A percentile compares a stretch with the other conserved stretches of the same genome.
These are phyloP conservation scores for Ceratina calcarata DNA, from an alignment of 1,140 invertebrate species.

Conservation along the genomic window DNA sequence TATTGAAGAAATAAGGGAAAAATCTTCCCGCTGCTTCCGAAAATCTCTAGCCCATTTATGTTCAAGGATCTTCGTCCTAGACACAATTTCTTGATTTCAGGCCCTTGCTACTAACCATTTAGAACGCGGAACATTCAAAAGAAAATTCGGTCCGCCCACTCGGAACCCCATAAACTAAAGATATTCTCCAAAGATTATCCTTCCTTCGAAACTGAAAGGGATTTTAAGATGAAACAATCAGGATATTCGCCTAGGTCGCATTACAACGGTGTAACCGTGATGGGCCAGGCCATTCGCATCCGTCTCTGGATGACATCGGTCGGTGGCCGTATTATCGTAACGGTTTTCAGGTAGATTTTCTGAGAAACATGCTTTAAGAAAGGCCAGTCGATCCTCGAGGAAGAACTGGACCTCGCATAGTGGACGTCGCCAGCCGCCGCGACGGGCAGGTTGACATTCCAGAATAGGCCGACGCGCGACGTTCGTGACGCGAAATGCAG, in stretches of 20 bases:
- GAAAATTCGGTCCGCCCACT: not conserved
- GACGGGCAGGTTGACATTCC: conserved; percentile 63
- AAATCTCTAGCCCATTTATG: too few relatives aligned
- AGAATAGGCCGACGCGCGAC: conserved; percentile 47
- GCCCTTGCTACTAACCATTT: not conserved
- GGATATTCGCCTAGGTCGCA: not conserved
- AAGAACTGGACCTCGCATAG: conserved; percentile 66
- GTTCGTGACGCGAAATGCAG: conserved; percentile 49
- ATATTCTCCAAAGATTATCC: not conserved
- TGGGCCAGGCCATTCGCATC: conserved; percentile 31
- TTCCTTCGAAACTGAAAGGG: not conserved
- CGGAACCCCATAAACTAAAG: not conserved
- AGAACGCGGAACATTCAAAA: not conserved
- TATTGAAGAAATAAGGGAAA: too few relatives aligned
- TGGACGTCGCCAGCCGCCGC: conserved; percentile 43
- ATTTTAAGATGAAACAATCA: not conserved
- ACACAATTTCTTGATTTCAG: not conserved
- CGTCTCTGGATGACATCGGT: conserved; percentile 47
- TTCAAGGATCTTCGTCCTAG: too few relatives aligned
- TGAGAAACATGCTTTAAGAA: conserved; percentile 67
- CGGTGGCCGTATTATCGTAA: conserved; percentile 65
- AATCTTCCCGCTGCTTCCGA: not conserved
- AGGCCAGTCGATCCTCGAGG: conserved; percentile 56
- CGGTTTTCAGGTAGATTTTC: conserved; percentile 67
- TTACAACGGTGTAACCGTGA: not conserved